These are phyloP conservation scores for Orthonyx spaldingii DNA, from an alignment of 2,113 vertebrate genomes.

Conservation along the genomic window DNA sequence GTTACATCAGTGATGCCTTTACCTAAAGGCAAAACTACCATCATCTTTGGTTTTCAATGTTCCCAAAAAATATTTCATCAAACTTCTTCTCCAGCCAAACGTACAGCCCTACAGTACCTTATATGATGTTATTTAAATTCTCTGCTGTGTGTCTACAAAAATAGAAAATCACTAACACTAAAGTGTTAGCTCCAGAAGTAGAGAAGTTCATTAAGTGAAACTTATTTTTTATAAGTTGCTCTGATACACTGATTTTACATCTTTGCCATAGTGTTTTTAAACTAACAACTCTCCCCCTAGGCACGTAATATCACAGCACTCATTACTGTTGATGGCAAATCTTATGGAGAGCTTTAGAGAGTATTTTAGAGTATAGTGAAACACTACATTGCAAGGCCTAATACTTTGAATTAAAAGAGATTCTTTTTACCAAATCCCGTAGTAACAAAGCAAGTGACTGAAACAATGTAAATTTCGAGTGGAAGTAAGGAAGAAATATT, in stretches of 20 bases:
- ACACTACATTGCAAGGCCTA: neutral
- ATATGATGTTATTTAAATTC: neutral
- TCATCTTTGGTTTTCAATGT: neutral
- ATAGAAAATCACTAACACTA: neutral
- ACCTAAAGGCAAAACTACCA: neutral
- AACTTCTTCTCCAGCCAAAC: neutral
- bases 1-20: neutral
- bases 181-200: neutral
- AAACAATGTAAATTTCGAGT: neutral
- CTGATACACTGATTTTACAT: neutral
- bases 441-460: neutral
- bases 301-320: neutral
- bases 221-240: neutral
- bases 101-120: neutral
- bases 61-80: neutral
- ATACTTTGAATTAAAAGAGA: neutral
- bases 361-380: neutral
- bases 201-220: neutral
- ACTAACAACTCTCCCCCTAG: neutral
- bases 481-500: neutral
- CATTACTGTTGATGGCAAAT: neutral
- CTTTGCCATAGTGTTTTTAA: neutral
- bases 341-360: neutral
- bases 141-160: neutral
- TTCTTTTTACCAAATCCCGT: neutral